Base-by-base conservation (phyloP, 2,888 invertebrate species). In the Camptogramma bilineatum region DNA sequence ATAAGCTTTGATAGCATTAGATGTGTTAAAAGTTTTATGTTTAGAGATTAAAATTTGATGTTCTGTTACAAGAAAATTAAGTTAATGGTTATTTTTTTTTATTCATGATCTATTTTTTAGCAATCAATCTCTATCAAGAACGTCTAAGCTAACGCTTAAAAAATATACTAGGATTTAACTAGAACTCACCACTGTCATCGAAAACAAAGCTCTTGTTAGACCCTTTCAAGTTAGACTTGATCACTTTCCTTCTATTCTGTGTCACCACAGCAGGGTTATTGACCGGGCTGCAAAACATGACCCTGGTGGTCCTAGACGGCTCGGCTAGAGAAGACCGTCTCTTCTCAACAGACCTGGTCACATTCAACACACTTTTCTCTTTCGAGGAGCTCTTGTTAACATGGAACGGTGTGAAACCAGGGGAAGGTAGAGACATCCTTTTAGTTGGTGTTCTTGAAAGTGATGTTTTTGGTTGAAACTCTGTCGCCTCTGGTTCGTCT, bases 181-280 rank as follows among this genome's bases (percentile, higher is more conserved):
- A n/a, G n/a, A 18, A 80, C 87, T 88, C 69, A 92, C 93, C 80
- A 69, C 68, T 84, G 0, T 90, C 87, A 62, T 91, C 86, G 79
- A 88, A 87, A 10, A 92, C 73, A 28, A 93, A 93, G 73, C 92
- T 93, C 74, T 93, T 93, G 52, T 88, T 91, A 0, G 93, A 93
- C 1, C 93, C 93, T 64, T 93, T 93, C 67, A 93, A 75, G 57
- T 86, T 93, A 1, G 93, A 93, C 69, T 93, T 93, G 60, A 93
- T 91, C 16, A 93, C 75, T 66, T 88, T 91, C 47, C 76, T 81
- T 62, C 84, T 87, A 65, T 85, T 82, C 59, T 86, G 86, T 1
- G 75, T 77, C 0, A 76, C 75, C 0, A 80, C 71, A 0, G 68
- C 73, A 0, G 85, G 84, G 52, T 84, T 86, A 65, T 90, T 84